Base-by-base conservation (phyloP, 2,797 vertebrate species). In the Leptoclinus maculatus region DNA sequence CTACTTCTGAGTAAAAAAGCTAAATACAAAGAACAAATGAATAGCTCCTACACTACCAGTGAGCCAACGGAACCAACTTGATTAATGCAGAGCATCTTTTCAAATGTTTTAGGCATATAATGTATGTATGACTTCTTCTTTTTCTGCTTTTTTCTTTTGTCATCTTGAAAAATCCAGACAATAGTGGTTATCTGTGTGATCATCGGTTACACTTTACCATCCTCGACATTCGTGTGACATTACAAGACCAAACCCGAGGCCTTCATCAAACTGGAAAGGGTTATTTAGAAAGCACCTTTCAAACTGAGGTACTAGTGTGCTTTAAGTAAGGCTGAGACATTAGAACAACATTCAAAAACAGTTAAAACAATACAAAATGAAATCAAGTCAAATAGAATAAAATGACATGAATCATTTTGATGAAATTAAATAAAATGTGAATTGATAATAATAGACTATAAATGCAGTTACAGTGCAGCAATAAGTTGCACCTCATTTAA, bases 201-300 rank as follows among this genome's bases (percentile, higher is more conserved):
- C 25, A 78, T 27, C 10, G 51, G 34, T 41, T 70, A n/a, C 32
- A 78, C 53, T 23, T 11, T 73, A 71, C 32, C 23, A 29, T 83
- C 78, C 74, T 72, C 88, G 85, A 64, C n/a, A 11, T 0, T 1
- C 14, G 7, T 39, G 7, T 54, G 59, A 16, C 58, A 76, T 78
- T 45, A 59, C 78, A 74, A 25, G 38, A 34, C 10, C 29, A 58
- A 47, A 38, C n/a, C 38, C 41, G 11, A 17, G 6, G 16, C 47
- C 17, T 13, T 58, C 19, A 32, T 7, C 3, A 23, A 41, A 32
- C 23, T 32, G 21, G 51, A 43, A 58, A 13, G 2, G 0, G 41
- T 11, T 1, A 64, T 70, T 19, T 68, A 10, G 8, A 29, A 4
- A 27, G 6, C 10, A 39, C 16, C n/a, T 32, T 57, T 70, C 27